Percentiles rank a stretch among this genome's conserved stretches.
These are phyloP conservation scores for Choloepus hoffmanni DNA, from an alignment of 2,113 vertebrate genomes.

Conservation along the genomic window DNA sequence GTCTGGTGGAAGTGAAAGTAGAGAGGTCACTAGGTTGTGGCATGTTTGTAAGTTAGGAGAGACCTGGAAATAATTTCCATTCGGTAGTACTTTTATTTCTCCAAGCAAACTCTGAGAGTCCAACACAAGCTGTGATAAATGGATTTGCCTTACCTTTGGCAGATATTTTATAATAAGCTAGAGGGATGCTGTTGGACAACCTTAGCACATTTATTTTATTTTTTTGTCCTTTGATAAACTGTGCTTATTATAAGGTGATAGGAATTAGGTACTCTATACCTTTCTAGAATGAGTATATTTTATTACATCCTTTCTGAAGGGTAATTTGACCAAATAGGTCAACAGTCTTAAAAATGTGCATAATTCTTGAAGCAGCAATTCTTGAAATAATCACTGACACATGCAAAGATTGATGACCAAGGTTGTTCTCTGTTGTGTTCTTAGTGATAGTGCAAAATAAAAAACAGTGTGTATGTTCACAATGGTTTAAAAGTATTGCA, in stretches of 20 bases:
- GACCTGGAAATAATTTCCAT: conserved; percentile 21
- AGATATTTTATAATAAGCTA: not conserved
- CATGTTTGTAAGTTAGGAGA: not conserved
- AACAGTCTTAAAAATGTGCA: conserved; percentile 18
- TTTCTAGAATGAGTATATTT: conserved; percentile 39
- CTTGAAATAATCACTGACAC: not conserved
- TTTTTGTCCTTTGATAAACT: not conserved
- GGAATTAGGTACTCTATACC: not conserved
- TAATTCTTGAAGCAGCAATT: conserved; percentile 33
- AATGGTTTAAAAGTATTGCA: not conserved
- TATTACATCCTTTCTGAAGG: conserved; percentile 2
- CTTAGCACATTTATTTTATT: not conserved
- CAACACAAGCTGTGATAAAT: conserved; percentile 5
- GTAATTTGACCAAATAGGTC: conserved; percentile 11
- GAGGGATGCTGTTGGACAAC: not conserved
- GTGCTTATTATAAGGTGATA: not conserved
- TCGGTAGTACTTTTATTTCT: conserved; percentile 18
- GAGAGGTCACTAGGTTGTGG: not conserved
- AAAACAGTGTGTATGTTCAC: not conserved
- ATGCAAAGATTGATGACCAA: not conserved
- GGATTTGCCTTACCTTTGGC: not conserved
- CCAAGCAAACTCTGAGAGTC: not conserved
- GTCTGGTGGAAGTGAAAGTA: not conserved
- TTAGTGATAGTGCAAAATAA: not conserved
- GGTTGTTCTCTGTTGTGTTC: not conserved